These are phyloP conservation scores for Andrena marginata DNA, from an alignment of 2,888 invertebrate genomes.

Conservation along the genomic window DNA sequence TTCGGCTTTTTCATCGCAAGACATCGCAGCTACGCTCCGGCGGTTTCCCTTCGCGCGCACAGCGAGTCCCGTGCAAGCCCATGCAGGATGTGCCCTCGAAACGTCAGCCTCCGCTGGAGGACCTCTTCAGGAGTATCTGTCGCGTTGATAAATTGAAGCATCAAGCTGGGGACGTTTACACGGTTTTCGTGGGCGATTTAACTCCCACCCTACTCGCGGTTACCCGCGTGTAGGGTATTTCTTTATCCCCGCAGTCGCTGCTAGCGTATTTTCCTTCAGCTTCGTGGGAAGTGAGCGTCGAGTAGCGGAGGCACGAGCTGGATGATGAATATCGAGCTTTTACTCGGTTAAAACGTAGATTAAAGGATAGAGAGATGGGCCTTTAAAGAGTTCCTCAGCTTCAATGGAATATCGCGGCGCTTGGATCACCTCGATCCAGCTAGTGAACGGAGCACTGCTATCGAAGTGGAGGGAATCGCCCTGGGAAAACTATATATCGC, in stretches of 20 bases:
- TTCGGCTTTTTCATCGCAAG: constrained; percentile 47
- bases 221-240: background rate
- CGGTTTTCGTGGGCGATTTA: background rate
- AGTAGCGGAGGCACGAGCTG: too few relatives aligned
- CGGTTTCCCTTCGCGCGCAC: background rate
- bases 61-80: constrained; percentile 3
- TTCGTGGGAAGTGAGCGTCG: too few relatives aligned
- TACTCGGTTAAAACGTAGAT: too few relatives aligned
- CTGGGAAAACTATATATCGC: constrained; percentile 40
- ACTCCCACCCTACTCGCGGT: background rate
- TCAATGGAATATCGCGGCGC: constrained; percentile 1
- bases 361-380: too few relatives aligned
- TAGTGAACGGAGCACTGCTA: constrained; percentile 15
- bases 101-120: constrained; percentile 12
- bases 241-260: too few relatives aligned
- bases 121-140: constrained; percentile 6
- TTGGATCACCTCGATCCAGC: constrained; percentile 6
- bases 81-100: constrained; percentile 35
- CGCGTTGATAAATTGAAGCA: constrained; percentile 29
- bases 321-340: too few relatives aligned
- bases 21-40: constrained; percentile 31
- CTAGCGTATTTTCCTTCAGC: too few relatives aligned
- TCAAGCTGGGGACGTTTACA: constrained; percentile 4
- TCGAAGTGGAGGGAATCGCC: constrained; percentile 26
- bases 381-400: background rate